phyloP scores from a whole-genome alignment of 2,888 invertebrate genomes.

The Suillia variegata region DNA sequence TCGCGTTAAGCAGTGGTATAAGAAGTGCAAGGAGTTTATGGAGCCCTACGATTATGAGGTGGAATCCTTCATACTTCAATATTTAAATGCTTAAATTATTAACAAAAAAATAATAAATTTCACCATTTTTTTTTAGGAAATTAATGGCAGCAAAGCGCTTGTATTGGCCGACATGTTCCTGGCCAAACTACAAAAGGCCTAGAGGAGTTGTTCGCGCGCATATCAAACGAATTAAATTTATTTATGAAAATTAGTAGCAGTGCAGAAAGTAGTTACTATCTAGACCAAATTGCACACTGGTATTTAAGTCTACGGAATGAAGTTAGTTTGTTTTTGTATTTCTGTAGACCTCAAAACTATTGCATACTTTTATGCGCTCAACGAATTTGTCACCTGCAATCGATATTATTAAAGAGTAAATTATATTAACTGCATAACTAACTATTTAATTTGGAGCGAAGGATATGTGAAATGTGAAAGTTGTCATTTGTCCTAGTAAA shows the following conservation, averaged over 20 bases:
- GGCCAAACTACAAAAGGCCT: slow-evolving; percentile 53
- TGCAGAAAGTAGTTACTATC: too few species aligned
- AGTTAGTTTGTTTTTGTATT: too few species aligned
- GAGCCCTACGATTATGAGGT: slow-evolving; percentile 72
- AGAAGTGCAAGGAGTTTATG: slow-evolving; percentile 69
- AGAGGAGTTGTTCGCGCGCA: too few species aligned
- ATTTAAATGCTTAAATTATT: background rate
- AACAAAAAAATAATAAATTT: background rate
- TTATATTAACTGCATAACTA: too few species aligned
- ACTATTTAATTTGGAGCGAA: too few species aligned
- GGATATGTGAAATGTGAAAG: too few species aligned
- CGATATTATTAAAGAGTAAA: too few species aligned
- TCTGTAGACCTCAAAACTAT: background rate
- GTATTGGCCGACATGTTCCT: slow-evolving; percentile 65
- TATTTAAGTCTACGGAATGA: too few species aligned
- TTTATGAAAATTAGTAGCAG: too few species aligned
- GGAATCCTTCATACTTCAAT: background rate
- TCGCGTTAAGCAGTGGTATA: slow-evolving; percentile 68
- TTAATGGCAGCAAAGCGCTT: slow-evolving; percentile 67
- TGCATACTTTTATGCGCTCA: background rate
- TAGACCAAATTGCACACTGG: too few species aligned
- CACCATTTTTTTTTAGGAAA: slow-evolving; percentile 55
- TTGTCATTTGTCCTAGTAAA: too few species aligned
- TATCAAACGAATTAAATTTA: background rate
- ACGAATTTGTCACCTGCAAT: too few species aligned